Conservation (phyloP, 2,888 invertebrate species). For the Drosophila rellima region DNA sequence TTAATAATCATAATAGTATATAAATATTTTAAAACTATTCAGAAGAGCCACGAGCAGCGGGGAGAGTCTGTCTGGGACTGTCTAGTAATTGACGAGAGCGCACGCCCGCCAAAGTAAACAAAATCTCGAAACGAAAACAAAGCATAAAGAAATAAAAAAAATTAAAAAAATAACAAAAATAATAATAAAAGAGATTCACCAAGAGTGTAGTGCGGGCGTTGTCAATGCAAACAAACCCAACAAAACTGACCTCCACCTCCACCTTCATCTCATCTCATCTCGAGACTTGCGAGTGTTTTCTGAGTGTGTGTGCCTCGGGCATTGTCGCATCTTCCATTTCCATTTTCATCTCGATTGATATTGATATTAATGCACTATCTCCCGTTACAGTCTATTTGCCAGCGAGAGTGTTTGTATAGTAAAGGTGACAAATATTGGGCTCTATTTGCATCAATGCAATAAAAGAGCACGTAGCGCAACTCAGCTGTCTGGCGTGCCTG, state of each 20-base stretch:
- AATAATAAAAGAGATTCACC: conserved; percentile 14
- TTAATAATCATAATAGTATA: conserved; percentile 46
- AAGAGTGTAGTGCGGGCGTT: conserved; percentile 41
- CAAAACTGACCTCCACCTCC: conserved; percentile 56
- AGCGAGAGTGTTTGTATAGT: conserved; percentile 19
- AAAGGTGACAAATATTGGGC: conserved; percentile 2
- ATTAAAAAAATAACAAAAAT: conserved; percentile 2
- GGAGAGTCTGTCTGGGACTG: conserved; percentile 13
- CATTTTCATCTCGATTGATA: conserved; percentile 14
- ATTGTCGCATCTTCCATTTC: conserved; percentile 27
- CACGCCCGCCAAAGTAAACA: conserved; percentile 58
- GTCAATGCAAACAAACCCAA: conserved; percentile 56
- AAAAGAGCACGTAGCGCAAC: conserved; percentile 12
- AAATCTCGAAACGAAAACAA: conserved; percentile 31
- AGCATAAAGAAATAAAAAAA: conserved; percentile 13
- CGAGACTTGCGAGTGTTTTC: conserved; percentile 19
- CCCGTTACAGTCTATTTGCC: conserved; percentile 25
- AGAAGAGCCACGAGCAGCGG: conserved; percentile 7
- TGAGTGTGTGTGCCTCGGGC: conserved; percentile 15
- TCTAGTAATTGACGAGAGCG: conserved; percentile 50
- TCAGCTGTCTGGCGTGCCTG: conserved; percentile 19
- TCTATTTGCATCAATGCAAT: conserved; percentile 31
- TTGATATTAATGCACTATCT: conserved; percentile 28
- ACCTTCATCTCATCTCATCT: conserved; percentile 39
- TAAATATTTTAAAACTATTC: conserved; percentile 43